Evolutionary conservation across 2,888 invertebrate genomes (phyloP).

Genomic region (Cremastobaeus sp.): DNA sequence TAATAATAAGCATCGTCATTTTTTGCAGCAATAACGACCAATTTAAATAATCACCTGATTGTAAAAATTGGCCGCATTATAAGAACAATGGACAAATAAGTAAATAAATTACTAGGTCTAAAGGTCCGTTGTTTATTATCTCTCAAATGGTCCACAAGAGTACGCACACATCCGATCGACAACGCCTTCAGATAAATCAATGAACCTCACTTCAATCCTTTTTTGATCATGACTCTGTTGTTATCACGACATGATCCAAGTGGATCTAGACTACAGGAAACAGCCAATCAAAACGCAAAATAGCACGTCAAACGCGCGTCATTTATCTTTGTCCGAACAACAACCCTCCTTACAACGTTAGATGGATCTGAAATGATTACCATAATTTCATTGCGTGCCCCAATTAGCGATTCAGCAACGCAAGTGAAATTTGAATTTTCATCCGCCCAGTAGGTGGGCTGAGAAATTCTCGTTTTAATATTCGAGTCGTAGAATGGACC

Average conservation of each 20-base stretch:
- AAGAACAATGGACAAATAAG: no score
- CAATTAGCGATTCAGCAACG: slow-evolving; percentile 49
- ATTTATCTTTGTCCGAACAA: slow-evolving; percentile 42
- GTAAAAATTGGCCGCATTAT: no score
- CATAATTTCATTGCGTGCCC: slow-evolving; percentile 41
- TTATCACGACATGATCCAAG: slow-evolving; percentile 21
- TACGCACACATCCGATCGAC: no score
- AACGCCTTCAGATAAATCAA: no score
- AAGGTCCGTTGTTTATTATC: no score
- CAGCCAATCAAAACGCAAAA: slow-evolving; percentile 30
- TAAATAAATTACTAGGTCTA: no score
- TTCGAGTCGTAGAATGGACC: slow-evolving; percentile 16
- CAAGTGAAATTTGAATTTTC: slow-evolving; percentile 48
- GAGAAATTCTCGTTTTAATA: slow-evolving; percentile 39
- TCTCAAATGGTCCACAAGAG: no score
- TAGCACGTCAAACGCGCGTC: slow-evolving; percentile 35
- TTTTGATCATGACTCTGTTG: slow-evolving; percentile 7
- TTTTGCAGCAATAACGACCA: no score
- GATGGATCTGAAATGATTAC: slow-evolving; percentile 25
- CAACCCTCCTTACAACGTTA: slow-evolving; percentile 43
- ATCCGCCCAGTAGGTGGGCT: slow-evolving; percentile 42
- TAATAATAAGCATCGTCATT: no score
- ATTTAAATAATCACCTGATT: no score
- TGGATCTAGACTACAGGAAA: slow-evolving; percentile 41
- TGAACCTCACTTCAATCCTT: no score